Conservation (phyloP, 2,797 vertebrate genomes). For the Zalophus californianus region DNA sequence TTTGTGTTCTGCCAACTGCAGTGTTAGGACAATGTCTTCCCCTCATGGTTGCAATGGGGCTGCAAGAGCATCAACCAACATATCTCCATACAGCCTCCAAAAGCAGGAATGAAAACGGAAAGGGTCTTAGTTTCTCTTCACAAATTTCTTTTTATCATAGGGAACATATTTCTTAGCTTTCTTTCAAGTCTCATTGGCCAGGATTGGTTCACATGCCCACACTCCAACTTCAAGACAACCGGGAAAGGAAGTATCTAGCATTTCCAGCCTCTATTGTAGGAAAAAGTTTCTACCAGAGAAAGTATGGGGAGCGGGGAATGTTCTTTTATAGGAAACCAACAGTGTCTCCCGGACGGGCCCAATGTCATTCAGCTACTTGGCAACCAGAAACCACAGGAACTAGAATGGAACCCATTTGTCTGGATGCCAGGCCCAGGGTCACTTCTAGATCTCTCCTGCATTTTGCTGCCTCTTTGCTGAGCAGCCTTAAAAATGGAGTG, state of each 20-base stretch:
- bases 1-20: background rate
- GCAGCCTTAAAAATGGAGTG: background rate
- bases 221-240: background rate
- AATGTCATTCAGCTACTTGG: background rate
- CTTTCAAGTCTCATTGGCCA: background rate
- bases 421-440: background rate
- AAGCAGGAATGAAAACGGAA: background rate
- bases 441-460: background rate
- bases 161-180: background rate
- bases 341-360: background rate
- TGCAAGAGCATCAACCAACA: background rate
- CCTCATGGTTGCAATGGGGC: background rate
- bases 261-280: background rate
- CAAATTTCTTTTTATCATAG: background rate
- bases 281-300: background rate
- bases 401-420: background rate
- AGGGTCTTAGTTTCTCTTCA: background rate
- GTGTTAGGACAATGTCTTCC: fast-evolving
- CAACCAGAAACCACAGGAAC: background rate
- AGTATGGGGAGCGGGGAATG: background rate
- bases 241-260: background rate
- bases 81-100: background rate
- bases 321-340: background rate
- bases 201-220: background rate
- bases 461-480: background rate